These are phyloP conservation scores for Megaceryle alcyon DNA, from an alignment of 2,797 vertebrate genomes.

Conservation along the genomic window DNA sequence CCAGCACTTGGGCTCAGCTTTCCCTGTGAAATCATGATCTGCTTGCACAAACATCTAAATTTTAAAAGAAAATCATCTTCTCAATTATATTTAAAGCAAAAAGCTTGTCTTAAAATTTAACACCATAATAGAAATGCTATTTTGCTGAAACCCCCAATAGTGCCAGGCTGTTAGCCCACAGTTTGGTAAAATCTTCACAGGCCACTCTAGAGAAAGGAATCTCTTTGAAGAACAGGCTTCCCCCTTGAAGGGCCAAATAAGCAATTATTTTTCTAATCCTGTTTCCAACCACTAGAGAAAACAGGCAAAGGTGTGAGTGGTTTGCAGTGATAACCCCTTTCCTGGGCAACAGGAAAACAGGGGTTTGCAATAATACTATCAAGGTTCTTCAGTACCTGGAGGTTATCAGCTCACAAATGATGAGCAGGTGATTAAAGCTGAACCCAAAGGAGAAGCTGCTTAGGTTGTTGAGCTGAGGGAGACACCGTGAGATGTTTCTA, in stretches of 20 bases:
- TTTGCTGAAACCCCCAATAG: not conserved
- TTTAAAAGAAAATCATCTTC: not conserved
- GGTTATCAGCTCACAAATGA: not conserved
- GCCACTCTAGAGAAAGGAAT: not conserved
- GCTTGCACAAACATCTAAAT: not conserved
- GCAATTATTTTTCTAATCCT: not conserved
- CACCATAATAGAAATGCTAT: not conserved
- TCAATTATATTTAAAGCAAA: not conserved
- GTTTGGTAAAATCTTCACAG: not conserved
- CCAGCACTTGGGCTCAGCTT: not conserved
- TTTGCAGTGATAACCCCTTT: not conserved
- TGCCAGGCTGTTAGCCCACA: not conserved
- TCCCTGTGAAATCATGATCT: not conserved
- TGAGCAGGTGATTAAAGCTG: not conserved
- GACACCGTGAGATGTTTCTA: accelerated
- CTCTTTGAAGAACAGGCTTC: not conserved
- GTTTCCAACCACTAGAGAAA: not conserved
- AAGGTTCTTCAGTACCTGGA: not conserved
- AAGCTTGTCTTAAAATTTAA: not conserved
- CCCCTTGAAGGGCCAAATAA: not conserved
- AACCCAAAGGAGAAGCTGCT: not conserved
- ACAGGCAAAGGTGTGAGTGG: not conserved
- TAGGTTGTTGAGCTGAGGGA: not conserved
- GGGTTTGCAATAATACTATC: not conserved
- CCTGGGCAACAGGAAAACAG: not conserved